These are phyloP conservation scores for Nerophis ophidion DNA, from an alignment of 2,113 vertebrate genomes.

Conservation along the genomic window DNA sequence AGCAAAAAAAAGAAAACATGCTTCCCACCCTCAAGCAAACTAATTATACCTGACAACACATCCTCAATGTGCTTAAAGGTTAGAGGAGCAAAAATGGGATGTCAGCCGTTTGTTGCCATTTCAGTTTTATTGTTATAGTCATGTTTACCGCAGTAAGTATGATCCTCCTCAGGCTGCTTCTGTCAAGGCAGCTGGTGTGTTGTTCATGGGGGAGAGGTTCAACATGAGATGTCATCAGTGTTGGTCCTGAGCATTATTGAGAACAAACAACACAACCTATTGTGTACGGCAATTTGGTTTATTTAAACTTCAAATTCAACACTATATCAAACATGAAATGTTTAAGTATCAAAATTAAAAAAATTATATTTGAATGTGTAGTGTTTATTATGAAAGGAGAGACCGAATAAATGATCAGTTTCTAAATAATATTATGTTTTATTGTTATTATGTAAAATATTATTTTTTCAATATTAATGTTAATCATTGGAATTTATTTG, in stretches of 20 bases:
- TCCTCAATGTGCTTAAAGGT: constrained; percentile 83
- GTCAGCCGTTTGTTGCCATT: constrained; percentile 77
- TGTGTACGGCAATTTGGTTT: not conserved
- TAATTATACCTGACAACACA: constrained; percentile 71
- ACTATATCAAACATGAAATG: not conserved
- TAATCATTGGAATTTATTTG: constrained; percentile 21
- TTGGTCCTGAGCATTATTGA: constrained; percentile 41
- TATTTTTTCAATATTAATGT: not conserved
- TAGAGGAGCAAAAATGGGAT: constrained; percentile 83
- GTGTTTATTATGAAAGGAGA: no score
- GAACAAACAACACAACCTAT: constrained; percentile 1
- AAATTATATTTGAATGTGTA: no score
- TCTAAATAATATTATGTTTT: no score
- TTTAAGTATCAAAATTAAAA: not conserved
- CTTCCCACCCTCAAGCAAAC: constrained; percentile 80
- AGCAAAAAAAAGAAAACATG: constrained; percentile 6
- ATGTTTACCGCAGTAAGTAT: constrained; percentile 76
- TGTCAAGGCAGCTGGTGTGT: constrained; percentile 68
- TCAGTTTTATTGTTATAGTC: constrained; percentile 85
- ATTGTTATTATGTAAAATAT: not conserved
- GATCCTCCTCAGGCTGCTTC: constrained; percentile 85
- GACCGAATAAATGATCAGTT: no score
- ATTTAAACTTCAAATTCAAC: not conserved
- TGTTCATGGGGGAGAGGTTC: constrained; percentile 49
- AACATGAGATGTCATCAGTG: constrained; percentile 52